Base-by-base conservation (phyloP, 1,140 invertebrate genomes). In the Araneus ventricosus region DNA sequence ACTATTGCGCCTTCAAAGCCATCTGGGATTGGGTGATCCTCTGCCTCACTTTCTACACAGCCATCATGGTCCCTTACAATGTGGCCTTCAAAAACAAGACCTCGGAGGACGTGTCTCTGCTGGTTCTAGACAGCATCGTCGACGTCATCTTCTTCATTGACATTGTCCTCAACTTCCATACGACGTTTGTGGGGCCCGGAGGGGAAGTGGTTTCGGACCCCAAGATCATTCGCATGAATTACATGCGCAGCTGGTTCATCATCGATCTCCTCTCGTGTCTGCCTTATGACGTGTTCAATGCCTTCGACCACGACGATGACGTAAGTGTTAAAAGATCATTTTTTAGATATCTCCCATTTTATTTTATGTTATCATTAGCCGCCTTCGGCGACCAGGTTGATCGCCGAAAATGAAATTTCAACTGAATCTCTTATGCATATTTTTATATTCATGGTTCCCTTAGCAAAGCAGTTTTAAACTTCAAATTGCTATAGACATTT, bases 141-240 rank as follows among this genome's bases (percentile, higher is more conserved):
- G 99, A 99, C 96, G 99, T 99, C 93, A 99, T 99, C 95, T 99
- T 99, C 96, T 99, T 99, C 96, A 99, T 99, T 96, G 99, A 99
- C 96, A 99, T 99, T 96, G 98, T 99, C 95, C 97, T 99, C 95
- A 99, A 99, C 96, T 99, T 99, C 96, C 99, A 99, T 96, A 99
- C 99, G 93, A 99, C 99, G 90, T 99, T 99, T 96, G 99, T 99
- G 94, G 95, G 99, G 57, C 30, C 98, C 99, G n/a, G 98, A 98
- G 93, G 99, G 99, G 99, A 99, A 96, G 98, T 99, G 90, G 99
- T 99, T 94, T 99, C 98, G 94, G 99, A 99, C 96, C 99, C 99
- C 4, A 99, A 99, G 96, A 98, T 97, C 92, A 99, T 99, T 95
- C 96, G 99, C 94, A 99, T 99, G 97, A 99, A 99, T 96, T 99